A percentile compares a stretch with the other conserved stretches of the same genome.
phyloP scores from a whole-genome alignment of 2,797 vertebrate genomes.

The Callimico goeldii region DNA sequence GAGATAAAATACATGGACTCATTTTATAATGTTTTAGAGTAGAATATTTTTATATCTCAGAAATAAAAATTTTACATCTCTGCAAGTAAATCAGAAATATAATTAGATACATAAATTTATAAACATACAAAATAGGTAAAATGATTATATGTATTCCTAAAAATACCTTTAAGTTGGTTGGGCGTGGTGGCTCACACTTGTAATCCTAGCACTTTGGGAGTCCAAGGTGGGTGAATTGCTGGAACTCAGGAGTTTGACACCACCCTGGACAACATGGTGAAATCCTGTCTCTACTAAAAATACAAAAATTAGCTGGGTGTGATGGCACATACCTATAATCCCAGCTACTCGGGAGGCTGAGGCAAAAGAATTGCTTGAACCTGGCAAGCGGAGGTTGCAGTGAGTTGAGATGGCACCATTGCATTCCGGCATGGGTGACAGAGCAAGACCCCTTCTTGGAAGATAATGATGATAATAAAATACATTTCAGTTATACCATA shows the following conservation, averaged over 20 bases:
- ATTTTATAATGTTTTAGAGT: neutral
- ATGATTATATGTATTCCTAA: neutral
- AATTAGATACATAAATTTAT: neutral
- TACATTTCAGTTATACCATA: neutral
- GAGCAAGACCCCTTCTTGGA: neutral
- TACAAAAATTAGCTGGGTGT: neutral
- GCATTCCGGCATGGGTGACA: neutral
- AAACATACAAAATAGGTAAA: neutral
- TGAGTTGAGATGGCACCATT: fast-evolving
- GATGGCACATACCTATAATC: neutral
- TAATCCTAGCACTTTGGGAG: neutral
- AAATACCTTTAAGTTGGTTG: neutral
- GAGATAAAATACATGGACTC: neutral
- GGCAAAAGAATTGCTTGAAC: neutral
- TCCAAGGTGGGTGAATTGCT: neutral
- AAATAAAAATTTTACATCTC: neutral
- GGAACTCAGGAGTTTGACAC: neutral
- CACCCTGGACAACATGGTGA: neutral
- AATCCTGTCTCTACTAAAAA: neutral
- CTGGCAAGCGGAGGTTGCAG: neutral
- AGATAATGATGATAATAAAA: neutral
- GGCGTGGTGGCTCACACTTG: neutral
- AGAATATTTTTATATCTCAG: slow-evolving; percentile 14
- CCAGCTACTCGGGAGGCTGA: neutral
- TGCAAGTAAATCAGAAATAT: slow-evolving; percentile 42